A percentile compares a stretch with the other conserved stretches of the same genome.
phyloP scores from a whole-genome alignment of 2,888 invertebrate genomes.

The Troides helena region DNA sequence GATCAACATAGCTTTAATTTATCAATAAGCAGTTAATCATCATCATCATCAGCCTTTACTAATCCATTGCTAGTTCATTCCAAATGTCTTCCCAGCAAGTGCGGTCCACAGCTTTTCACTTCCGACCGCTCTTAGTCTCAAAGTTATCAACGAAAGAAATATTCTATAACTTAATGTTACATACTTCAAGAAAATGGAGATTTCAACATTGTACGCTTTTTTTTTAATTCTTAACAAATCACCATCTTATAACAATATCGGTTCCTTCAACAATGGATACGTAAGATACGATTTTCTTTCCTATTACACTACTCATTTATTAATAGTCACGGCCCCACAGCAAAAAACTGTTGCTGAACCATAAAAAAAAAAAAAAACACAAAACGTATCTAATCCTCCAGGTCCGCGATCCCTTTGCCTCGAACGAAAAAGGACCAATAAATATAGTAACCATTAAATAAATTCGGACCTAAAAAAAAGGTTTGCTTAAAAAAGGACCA shows the following conservation, averaged over 20 bases:
- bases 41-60: no score
- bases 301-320: constrained; percentile 69
- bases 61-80: no score
- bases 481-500: constrained; percentile 25
- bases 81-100: no score
- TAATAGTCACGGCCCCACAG: constrained; percentile 60
- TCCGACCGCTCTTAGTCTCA: no score
- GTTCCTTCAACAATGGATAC: neutral
- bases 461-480: constrained; percentile 60
- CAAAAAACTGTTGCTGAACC: constrained; percentile 49
- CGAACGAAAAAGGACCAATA: constrained; percentile 67
- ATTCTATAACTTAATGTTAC: no score
- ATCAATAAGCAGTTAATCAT: no score
- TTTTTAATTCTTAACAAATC: neutral
- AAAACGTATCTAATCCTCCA: constrained; percentile 72
- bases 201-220: no score
- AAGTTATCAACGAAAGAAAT: no score
- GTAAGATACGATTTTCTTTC: constrained; percentile 41
- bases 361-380: constrained; percentile 68
- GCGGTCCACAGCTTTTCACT: no score
- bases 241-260: neutral
- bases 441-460: constrained; percentile 78
- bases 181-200: no score
- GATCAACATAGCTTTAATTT: no score
- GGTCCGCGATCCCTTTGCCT: constrained; percentile 61